phyloP scores from a whole-genome alignment of 2,888 invertebrate species.

The Carpatolechia fugitivella region DNA sequence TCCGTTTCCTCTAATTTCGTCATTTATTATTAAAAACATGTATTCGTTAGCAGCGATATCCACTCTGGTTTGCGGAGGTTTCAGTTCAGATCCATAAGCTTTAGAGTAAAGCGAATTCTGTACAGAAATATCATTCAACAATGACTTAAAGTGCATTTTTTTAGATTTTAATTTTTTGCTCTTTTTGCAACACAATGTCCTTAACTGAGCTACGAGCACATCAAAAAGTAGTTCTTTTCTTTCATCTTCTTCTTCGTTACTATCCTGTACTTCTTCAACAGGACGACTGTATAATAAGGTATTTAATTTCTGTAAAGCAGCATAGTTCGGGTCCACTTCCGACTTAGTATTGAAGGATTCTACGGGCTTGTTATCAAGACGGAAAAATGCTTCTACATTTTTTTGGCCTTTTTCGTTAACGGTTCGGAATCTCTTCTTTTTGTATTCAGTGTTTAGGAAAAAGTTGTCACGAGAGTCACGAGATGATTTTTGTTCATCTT shows the following conservation, averaged over 20 bases:
- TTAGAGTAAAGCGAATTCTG: slow-evolving; percentile 8
- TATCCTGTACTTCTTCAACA: slow-evolving; percentile 31
- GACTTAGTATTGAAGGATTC: slow-evolving; percentile 39
- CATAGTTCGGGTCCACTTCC: slow-evolving; percentile 42
- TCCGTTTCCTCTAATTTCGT: slow-evolving; percentile 57
- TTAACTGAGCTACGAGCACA: slow-evolving; percentile 61
- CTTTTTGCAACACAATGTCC: slow-evolving; percentile 62
- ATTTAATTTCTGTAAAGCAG: slow-evolving; percentile 54
- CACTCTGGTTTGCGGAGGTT: background rate
- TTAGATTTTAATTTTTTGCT: slow-evolving; percentile 30
- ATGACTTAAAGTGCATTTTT: slow-evolving; percentile 30
- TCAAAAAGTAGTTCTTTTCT: slow-evolving; percentile 64
- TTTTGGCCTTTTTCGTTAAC: slow-evolving; percentile 29
- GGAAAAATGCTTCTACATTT: slow-evolving; percentile 39
- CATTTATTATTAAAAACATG: slow-evolving; percentile 67
- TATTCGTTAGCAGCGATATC: slow-evolving; percentile 42
- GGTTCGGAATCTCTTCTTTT: slow-evolving; percentile 28
- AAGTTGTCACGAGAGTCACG: background rate
- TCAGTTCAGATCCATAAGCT: background rate
- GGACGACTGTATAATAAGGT: slow-evolving; percentile 51
- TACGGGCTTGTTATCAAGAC: slow-evolving; percentile 54
- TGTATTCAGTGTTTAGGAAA: background rate
- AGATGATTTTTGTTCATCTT: background rate
- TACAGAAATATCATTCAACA: slow-evolving; percentile 32
- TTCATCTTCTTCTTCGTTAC: slow-evolving; percentile 40